Base-by-base conservation (phyloP, 1,140 invertebrate species). In the Drosophila lacteicornis region DNA sequence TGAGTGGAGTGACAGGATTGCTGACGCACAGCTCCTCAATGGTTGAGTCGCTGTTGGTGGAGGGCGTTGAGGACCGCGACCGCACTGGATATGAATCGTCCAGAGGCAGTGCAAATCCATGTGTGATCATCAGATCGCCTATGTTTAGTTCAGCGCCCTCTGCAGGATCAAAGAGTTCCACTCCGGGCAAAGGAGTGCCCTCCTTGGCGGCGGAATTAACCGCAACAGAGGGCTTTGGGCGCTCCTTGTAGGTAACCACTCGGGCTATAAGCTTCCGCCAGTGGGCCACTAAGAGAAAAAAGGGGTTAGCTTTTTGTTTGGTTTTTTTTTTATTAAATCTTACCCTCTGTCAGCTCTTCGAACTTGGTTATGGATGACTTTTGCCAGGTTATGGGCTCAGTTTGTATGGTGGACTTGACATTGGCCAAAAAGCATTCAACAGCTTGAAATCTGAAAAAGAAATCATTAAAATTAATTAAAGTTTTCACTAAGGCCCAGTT, bases 371-470 rank as follows among this genome's bases (percentile, higher is more conserved):
- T 94, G 0, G 96, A 95, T 69, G 95, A 94, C 15, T 94, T 93
- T 51, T 94, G 94, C 96, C 97, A 97, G 22, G 82, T 91, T 15
- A 83, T 73, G 0, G 93, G 85, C 17, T 91, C 82, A 15, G 91
- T 83, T 19, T 58, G 67, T 30, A 90, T 86, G 1, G 91, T 92
- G 8, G 96, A 95, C 91, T 94, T 94, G 2, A 97, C 94, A 65
- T 95, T 95, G 3, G 96, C 95, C 59, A 98, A 91, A 74, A 94
- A 96, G 92, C 96, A 97, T 90, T 97, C 96, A 82, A 97, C 95
- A 1, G 97, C 97, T 94, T 97, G 96, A 30, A 94, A 93, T 80
- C 92, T 93, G 19, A 12, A 63, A 15, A 15, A 0, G 1, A 55
- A 55, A 38, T 22, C 12, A 15, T 3, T 1, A 9, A 2, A 56